phyloP scores from a whole-genome alignment of 2,888 invertebrate genomes.

The Rosalia funebris region DNA sequence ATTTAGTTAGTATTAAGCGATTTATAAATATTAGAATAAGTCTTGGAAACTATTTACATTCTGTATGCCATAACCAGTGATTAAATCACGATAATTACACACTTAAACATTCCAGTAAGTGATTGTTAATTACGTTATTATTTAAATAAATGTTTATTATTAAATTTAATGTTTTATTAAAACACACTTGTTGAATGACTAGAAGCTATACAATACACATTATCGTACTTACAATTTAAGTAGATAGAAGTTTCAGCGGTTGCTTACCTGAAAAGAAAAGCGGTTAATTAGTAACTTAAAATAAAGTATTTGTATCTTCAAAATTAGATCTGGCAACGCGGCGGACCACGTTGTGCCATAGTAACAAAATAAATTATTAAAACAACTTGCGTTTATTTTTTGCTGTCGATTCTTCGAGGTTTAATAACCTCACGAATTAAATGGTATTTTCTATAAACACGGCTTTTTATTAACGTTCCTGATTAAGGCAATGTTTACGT shows the following conservation, averaged over 20 bases:
- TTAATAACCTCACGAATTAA: not conserved
- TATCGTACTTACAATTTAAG: too few relatives aligned
- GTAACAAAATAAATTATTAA: constrained; percentile 1
- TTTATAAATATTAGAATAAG: too few relatives aligned
- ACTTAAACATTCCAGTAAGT: not conserved
- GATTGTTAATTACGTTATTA: constrained; percentile 1
- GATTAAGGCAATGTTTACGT: not conserved
- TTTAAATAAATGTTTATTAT: constrained; percentile 10
- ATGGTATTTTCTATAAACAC: not conserved
- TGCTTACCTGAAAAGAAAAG: not conserved
- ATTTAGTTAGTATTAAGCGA: too few relatives aligned
- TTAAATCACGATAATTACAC: not conserved
- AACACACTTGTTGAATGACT: too few relatives aligned
- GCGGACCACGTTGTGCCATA: not conserved
- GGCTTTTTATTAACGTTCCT: not conserved
- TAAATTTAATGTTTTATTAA: constrained; percentile 21
- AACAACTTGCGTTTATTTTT: constrained; percentile 1
- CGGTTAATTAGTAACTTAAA: not conserved
- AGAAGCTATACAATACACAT: too few relatives aligned
- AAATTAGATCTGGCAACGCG: not conserved
- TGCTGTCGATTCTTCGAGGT: not conserved
- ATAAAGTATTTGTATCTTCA: too few relatives aligned
- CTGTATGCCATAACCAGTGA: too few relatives aligned
- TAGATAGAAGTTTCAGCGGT: too few relatives aligned
- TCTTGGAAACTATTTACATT: too few relatives aligned